A percentile compares a stretch with the other conserved stretches of the same genome.
Evolutionary conservation across 2,113 vertebrate species (phyloP).

Genomic region (Cairina moschata): DNA sequence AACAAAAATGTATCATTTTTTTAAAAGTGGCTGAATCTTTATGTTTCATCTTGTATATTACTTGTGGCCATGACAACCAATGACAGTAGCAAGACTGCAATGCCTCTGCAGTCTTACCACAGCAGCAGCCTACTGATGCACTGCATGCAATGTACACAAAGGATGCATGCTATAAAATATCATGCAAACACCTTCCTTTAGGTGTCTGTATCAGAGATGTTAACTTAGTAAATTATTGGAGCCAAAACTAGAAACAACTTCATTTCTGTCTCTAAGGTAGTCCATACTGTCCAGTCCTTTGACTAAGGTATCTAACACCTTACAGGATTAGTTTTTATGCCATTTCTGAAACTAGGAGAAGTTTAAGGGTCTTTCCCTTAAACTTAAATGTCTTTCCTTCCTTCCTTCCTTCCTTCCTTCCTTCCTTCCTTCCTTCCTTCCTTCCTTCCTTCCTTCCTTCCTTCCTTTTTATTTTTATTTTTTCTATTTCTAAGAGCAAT

Average conservation of each 20-base stretch:
- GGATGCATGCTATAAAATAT: not conserved
- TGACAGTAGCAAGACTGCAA: conserved; percentile 2
- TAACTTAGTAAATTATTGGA: not conserved
- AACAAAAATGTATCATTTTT: not conserved
- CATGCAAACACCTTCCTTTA: not conserved
- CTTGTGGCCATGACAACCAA: conserved; percentile 65
- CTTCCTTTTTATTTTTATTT: not conserved
- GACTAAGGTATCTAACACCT: not conserved
- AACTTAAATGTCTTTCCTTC: not conserved
- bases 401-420: no score
- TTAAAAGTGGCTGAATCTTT: not conserved
- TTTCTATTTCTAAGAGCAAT: not conserved
- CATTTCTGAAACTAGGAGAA: not conserved
- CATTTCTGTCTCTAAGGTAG: not conserved
- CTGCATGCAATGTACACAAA: not conserved
- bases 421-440: no score
- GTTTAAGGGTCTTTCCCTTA: not conserved
- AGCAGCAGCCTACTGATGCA: conserved; percentile 7
- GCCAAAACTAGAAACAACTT: not conserved
- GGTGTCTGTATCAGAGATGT: not conserved
- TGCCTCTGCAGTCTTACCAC: conserved; percentile 42
- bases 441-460: no score
- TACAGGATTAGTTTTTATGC: not conserved
- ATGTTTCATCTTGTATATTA: not conserved
- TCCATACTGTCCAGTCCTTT: not conserved